Conservation (phyloP, 2,113 vertebrate species). For the Phylloscopus trochilus region DNA sequence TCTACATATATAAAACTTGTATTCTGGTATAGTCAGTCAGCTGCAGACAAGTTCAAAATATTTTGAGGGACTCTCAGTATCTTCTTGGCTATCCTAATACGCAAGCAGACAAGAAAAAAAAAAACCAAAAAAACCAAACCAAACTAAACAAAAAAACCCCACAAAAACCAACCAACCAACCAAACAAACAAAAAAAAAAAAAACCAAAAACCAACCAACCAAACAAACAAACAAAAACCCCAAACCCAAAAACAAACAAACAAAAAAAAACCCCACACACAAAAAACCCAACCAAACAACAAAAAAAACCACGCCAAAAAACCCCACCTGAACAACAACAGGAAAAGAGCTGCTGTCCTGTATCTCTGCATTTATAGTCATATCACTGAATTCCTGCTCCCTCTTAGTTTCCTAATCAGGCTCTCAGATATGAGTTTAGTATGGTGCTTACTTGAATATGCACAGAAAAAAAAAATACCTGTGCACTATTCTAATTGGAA, state of each 20-base stretch:
- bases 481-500: not conserved
- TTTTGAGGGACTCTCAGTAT: not conserved
- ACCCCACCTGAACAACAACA: not conserved
- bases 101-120: not conserved
- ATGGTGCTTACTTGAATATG: not conserved
- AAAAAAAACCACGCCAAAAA: not conserved
- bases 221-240: too few species aligned
- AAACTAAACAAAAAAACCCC: not conserved
- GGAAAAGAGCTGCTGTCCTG: not conserved
- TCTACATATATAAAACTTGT: not conserved
- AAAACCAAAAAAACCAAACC: too few species aligned
- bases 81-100: not conserved
- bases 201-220: too few species aligned
- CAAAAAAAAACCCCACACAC: too few species aligned
- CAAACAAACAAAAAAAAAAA: not conserved
- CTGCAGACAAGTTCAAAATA: not conserved
- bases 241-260: too few species aligned
- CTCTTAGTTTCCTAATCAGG: not conserved
- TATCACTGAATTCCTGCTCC: not conserved
- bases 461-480: not conserved
- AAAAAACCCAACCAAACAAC: not conserved
- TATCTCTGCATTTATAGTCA: not conserved
- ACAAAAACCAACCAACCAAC: too few species aligned
- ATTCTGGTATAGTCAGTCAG: not conserved
- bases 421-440: not conserved